Base-by-base conservation (phyloP, 2,797 vertebrate genomes). In the Tauraco hartlaubi region DNA sequence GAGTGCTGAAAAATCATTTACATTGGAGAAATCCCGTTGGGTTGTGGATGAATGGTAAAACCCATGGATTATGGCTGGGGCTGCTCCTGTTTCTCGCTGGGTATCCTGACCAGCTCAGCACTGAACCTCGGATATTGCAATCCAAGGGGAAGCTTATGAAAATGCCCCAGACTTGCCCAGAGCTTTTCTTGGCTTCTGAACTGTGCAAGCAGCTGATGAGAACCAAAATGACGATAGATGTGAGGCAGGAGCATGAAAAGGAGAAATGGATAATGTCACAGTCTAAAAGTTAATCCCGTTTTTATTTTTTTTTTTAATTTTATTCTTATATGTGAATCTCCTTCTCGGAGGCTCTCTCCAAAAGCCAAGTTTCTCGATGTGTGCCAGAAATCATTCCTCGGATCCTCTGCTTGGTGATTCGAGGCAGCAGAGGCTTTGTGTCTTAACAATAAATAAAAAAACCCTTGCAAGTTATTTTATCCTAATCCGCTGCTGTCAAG, bases 241-340 rank as follows among this genome's bases (percentile, higher is more conserved):
- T 43, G 54, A 81, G 61, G 52, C 78, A 61, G 58, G 80, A 94
- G 76, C 71, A 12, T 80, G 87, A 56, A 86, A 66, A 75, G 41
- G 22, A 90, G 83, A 76, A 86, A 87, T 8, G 61, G 72, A 63
- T 90, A 69, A 93, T 85, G 89, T 87, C 87, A 58, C 76, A 91
- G 85, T 68, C 90, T 83, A 63, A 26, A 31, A 94, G 93, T 49
- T 95, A 96, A 97, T 97, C 83, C 69, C 25, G 5, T 81, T 92
- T 86, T 85, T 46, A 91, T 85, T 94, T 86, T 90, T 68, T 5
- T 81, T 92, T 86, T 85, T 46, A 91, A 88, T 94, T 86, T 90
- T 68, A 90, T 78, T 88, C 91, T 76, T 83, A 13, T 51, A 15
- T 26, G 49, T 80, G 85, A 89, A 92, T 92, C 63, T 59, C 41